phyloP scores from a whole-genome alignment of 2,113 vertebrate species.

The Syngnathus typhle region DNA sequence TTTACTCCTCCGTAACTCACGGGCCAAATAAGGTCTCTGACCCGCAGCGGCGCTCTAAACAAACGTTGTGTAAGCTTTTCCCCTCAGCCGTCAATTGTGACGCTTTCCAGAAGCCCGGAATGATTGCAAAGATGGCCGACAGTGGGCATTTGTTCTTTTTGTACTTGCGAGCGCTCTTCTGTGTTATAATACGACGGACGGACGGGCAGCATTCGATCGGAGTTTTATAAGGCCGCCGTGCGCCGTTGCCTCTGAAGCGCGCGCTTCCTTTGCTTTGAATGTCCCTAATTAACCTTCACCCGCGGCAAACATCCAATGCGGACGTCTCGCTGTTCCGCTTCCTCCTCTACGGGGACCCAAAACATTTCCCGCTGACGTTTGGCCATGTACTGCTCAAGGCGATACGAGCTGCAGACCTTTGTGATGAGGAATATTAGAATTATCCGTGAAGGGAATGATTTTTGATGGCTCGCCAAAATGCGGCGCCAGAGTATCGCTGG shows the following conservation, averaged over 20 bases:
- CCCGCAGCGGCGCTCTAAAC: slow-evolving; percentile 14
- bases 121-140: not conserved
- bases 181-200: not conserved
- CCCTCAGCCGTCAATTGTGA: not conserved
- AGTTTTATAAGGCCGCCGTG: slow-evolving; percentile 6
- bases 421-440: not conserved
- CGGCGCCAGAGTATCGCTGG: not conserved
- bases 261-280: not conserved
- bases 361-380: not conserved
- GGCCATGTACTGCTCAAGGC: not conserved
- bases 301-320: not conserved
- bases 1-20: slow-evolving; percentile 57
- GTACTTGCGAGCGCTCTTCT: not conserved
- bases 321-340: not conserved
- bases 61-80: slow-evolving; percentile 28
- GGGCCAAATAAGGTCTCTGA: slow-evolving; percentile 52
- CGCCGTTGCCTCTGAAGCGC: too few species aligned
- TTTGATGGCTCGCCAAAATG: not conserved
- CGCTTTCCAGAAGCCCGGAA: slow-evolving; percentile 11
- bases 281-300: not conserved
- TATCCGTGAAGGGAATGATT: not conserved
- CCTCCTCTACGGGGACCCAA: not conserved
- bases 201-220: not conserved
- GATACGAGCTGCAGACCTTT: not conserved
- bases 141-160: not conserved